Evolutionary conservation across 2,888 invertebrate species (phyloP), one percentile per base, ranked within the genome.

Genomic region (Xestia ashworthii): DNA sequence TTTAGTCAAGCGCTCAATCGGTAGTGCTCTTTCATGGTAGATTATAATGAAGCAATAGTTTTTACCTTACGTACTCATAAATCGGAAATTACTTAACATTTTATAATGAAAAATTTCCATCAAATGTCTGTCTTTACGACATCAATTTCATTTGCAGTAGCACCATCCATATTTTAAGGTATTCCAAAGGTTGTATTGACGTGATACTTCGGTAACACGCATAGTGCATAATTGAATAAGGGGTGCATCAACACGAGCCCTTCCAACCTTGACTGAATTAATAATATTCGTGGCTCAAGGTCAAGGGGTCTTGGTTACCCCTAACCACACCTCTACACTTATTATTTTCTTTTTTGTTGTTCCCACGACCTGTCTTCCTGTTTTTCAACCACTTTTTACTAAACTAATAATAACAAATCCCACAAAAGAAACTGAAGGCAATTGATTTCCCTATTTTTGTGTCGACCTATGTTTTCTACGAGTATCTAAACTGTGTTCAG

Each of bases 301-400:
- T 46, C 66, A 3, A 5, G 16, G 25, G 46, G 46, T 32, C n/a
- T 50, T n/a, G 32, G 22, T 25, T 9, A 55, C n/a, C n/a, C n/a
- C n/a, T n/a, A n/a, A n/a, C n/a, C n/a, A n/a, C n/a, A n/a, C n/a
- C n/a, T 58, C 9, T 16, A 2, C 9, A 32, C 48, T 44, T 50
- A 58, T 74, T 71, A 46, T 66, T 53, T 74, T 55, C 1, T 48
- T 19, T 55, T 44, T 16, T 9, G 0, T 16, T n/a, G 60, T 80
- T 84, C 84, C 67, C 82, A 79, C 82, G 80, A 14, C 19, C 0
- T 22, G 64, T 55, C 60, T 68, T 84, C 80, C 64, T 67, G 60
- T 64, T 44, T 50, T 62, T 53, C 1, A n/a, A 41, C 25, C 22
- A 48, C 41, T 64, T 41, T 41, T 64, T 41, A 64, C 22, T n/a